Percentiles rank a stretch among this genome's conserved stretches.
phyloP scores from a whole-genome alignment of 1,140 invertebrate genomes.

The Oryzaephilus surinamensis region DNA sequence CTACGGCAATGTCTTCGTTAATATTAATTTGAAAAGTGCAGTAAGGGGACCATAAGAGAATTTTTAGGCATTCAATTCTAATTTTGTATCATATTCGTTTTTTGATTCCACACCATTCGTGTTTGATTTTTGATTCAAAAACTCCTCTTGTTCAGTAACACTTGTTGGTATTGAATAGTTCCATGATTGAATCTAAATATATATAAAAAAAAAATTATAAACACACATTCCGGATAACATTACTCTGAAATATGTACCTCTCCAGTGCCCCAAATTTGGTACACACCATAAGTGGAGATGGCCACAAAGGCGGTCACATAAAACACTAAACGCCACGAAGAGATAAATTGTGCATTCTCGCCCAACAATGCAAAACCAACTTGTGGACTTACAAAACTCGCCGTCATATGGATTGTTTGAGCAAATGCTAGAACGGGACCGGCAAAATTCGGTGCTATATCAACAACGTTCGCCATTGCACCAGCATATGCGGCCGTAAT shows the following conservation, averaged over 20 bases:
- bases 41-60: slow-evolving; percentile 5
- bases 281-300: slow-evolving; percentile 55
- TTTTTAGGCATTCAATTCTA: no score
- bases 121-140: slow-evolving; percentile 19
- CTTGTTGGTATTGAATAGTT: slow-evolving; percentile 21
- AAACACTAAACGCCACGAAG: slow-evolving; percentile 65
- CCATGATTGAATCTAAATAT: slow-evolving; percentile 29
- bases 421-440: slow-evolving; percentile 61
- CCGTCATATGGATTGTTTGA: slow-evolving; percentile 66
- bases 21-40: slow-evolving; percentile 4
- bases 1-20: no score
- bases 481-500: slow-evolving; percentile 63
- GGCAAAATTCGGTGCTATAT: slow-evolving; percentile 62
- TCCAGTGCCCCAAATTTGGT: slow-evolving; percentile 55
- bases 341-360: slow-evolving; percentile 20
- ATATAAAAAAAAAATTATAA: neutral
- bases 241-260: slow-evolving; percentile 37
- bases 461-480: slow-evolving; percentile 66
- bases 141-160: slow-evolving; percentile 20
- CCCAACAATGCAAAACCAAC: slow-evolving; percentile 43
- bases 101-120: neutral
- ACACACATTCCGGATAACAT: neutral
- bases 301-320: slow-evolving; percentile 53
- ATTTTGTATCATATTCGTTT: neutral
- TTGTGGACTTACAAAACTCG: slow-evolving; percentile 57